Evolutionary conservation across 2,888 invertebrate genomes (phyloP).

Genomic region (Ectobius pallidus): DNA sequence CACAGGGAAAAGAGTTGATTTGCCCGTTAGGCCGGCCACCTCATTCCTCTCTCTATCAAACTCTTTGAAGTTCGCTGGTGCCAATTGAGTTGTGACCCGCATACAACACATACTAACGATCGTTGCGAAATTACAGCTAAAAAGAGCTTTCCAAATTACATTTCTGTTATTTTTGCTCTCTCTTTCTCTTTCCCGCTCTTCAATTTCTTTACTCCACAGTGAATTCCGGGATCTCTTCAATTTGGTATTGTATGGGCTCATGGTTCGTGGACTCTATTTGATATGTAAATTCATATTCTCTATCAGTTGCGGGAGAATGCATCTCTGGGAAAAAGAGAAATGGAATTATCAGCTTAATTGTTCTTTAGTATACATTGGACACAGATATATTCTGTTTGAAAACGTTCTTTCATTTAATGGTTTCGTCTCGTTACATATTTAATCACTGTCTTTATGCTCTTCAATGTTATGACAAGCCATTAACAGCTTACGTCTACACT

Average conservation of each 20-base stretch:
- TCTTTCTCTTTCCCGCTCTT: background rate
- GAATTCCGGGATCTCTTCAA: background rate
- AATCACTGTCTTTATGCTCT: too few relatives aligned
- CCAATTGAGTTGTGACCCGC: slow-evolving; percentile 11
- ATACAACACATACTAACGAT: background rate
- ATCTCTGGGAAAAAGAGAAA: background rate
- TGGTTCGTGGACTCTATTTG: background rate
- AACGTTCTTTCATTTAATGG: background rate
- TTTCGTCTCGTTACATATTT: too few relatives aligned
- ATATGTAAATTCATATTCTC: slow-evolving; percentile 4
- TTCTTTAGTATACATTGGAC: background rate
- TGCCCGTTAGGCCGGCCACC: slow-evolving; percentile 3
- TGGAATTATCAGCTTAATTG: background rate
- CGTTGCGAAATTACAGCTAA: slow-evolving; percentile 9
- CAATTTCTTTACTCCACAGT: background rate
- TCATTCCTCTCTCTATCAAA: background rate
- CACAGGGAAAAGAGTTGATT: slow-evolving; percentile 15
- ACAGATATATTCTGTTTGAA: background rate
- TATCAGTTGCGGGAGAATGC: background rate
- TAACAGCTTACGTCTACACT: too few relatives aligned
- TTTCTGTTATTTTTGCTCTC: background rate
- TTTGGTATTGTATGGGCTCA: background rate
- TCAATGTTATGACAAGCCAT: too few relatives aligned
- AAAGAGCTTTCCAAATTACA: slow-evolving; percentile 6
- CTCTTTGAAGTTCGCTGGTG: slow-evolving; percentile 11